Evolutionary conservation across 2,113 vertebrate species (phyloP), one percentile per base, ranked within the genome.

Genomic region (Chaetops frenatus): DNA sequence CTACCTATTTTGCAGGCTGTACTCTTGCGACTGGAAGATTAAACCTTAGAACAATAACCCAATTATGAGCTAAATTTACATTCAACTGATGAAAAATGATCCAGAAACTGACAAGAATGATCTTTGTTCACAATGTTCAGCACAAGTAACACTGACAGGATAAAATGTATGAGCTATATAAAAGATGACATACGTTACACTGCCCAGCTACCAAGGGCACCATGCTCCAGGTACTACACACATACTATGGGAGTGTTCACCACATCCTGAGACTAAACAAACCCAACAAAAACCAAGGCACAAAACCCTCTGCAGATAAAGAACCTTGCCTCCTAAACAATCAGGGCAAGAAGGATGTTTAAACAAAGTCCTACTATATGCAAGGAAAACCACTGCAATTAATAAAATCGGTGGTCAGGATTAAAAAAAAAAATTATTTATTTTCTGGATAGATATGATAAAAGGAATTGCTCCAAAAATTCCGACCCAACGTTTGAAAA

Each of bases 21-120:
- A 74, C 66, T 86, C 51, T 92, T 21, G 4, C 2, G 0, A 83
- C 60, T 64, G 31, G 56, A 60, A 93, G 51, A 95, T 92, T 83
- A 94, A 92, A 93, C 67, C 61, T 81, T 45, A 88, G 86, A 93
- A 96, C 93, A 96, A 92, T 84, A 96, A 90, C 76, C 88, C 92
- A 94, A 94, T 95, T 96, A 92, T 71, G 90, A 92, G 90, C 76
- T 95, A 96, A 96, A 96, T 92, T 95, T 94, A 96, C 82, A 95
- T 95, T 86, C 86, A 95, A 50, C 72, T 91, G 86, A 96, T 92
- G 72, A 93, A 95, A 97, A 96, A 92, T 74, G 72, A 92, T 88
- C 92, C 80, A 88, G 88, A 97, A 94, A 38, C 85, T 94, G 88
- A 96, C 76, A 95, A 93, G 85, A 95, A 88, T 66, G 76, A 96